Evolutionary conservation across 2,888 invertebrate species (phyloP).

Genomic region (Tricholauxania praeusta): DNA sequence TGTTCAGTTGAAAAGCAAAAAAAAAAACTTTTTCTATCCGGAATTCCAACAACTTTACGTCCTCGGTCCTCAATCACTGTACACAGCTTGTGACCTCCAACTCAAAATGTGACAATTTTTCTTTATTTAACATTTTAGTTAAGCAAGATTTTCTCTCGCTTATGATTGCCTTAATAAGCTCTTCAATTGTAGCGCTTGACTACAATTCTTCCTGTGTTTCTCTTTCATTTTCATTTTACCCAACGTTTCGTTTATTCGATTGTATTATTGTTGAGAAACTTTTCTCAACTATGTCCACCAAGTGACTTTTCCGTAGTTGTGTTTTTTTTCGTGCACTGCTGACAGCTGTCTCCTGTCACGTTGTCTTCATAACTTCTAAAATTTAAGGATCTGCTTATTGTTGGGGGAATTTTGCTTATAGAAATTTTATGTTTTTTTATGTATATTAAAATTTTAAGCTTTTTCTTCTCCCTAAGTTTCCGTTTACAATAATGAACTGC

Average conservation of each 20-base stretch:
- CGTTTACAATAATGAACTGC: slow-evolving; percentile 20
- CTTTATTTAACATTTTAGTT: background rate
- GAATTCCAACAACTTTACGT: too few relatives aligned
- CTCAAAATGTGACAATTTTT: background rate
- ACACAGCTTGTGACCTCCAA: background rate
- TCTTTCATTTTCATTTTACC: background rate
- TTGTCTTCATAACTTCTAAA: slow-evolving; percentile 11
- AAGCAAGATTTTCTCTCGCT: background rate
- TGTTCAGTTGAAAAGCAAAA: too few relatives aligned
- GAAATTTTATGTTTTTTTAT: background rate
- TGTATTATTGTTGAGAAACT: background rate
- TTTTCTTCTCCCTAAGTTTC: background rate
- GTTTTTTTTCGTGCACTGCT: slow-evolving; percentile 1
- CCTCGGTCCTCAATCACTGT: too few relatives aligned
- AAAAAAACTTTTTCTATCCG: too few relatives aligned
- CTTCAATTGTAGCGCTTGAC: slow-evolving; percentile 1
- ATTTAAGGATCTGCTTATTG: background rate
- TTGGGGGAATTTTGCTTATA: too few relatives aligned
- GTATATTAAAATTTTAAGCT: slow-evolving; percentile 10
- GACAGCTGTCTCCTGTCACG: slow-evolving; percentile 3
- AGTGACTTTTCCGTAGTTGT: slow-evolving; percentile 1
- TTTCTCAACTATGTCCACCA: background rate
- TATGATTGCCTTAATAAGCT: slow-evolving; percentile 13
- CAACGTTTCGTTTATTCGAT: background rate
- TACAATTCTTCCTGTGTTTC: background rate